Conservation (phyloP, 1,140 invertebrate species). For the Drosophila nasuta region DNA sequence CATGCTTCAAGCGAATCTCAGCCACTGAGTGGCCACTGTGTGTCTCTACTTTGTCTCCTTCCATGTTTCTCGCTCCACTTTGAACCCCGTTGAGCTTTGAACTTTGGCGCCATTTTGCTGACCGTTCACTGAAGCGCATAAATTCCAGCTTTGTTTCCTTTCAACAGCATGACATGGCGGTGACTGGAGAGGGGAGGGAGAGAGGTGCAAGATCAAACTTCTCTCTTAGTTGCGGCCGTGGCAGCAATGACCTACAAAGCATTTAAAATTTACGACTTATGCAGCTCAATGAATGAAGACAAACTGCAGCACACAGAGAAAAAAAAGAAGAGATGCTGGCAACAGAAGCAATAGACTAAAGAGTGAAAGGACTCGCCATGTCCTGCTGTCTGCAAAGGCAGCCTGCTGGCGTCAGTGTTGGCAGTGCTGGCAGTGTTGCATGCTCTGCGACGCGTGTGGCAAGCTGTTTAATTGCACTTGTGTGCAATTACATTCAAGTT, state of each 20-base stretch:
- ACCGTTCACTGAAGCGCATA: constrained; percentile 68
- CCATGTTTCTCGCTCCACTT: not conserved
- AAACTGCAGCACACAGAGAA: constrained; percentile 58
- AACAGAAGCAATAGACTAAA: not conserved
- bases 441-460: constrained; percentile 16
- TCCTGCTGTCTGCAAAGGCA: constrained; percentile 2
- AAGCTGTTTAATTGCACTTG: constrained; percentile 77
- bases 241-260: constrained; percentile 77
- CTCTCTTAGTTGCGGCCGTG: constrained; percentile 21
- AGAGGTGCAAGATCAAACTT: constrained; percentile 62
- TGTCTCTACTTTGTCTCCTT: not conserved
- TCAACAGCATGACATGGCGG: not conserved
- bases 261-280: constrained; percentile 78
- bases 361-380: constrained; percentile 4
- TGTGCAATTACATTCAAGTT: constrained; percentile 74
- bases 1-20: constrained; percentile 42
- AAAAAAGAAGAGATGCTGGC: constrained; percentile 4
- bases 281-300: constrained; percentile 70
- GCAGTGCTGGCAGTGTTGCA: constrained; percentile 11
- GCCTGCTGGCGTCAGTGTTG: not conserved
- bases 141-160: constrained; percentile 58
- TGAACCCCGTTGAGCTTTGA: constrained; percentile 59
- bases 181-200: not conserved
- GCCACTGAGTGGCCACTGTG: constrained; percentile 57
- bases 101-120: constrained; percentile 79